Base-by-base conservation (phyloP, 2,797 vertebrate genomes). In the Sebastes kiyomatsui region DNA sequence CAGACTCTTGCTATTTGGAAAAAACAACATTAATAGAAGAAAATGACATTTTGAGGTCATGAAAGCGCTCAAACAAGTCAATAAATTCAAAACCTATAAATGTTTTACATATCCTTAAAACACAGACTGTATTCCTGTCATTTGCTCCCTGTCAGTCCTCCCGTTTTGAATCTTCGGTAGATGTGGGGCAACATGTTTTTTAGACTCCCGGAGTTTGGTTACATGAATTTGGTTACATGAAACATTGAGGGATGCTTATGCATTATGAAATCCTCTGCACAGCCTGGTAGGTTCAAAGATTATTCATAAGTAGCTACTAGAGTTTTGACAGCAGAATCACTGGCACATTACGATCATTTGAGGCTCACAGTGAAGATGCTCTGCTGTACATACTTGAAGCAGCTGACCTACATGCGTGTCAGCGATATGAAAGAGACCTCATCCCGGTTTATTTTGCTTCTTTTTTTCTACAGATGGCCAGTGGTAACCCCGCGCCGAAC, bases 241-340 rank as follows among this genome's bases (percentile, higher is more conserved):
- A 88, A 85, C 65, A 79, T 84, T 80, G 12, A 85, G 35, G 8
- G n/a, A 22, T 5, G 8, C 62, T 80, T 33, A 79, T 85, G 69
- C 78, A 86, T 90, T 86, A 81, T 87, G 77, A 65, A 90, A 66
- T 18, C 10, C 9, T 62, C 20, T 12, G 12, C 49, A 18, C 65
- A 58, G 61, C 42, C 64, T 55, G 74, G 72, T 68, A 3, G 16
- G 66, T 79, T 83, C 68, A 62, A 75, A 87, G 77, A 90, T 78
- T 20, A 67, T 83, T 90, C 56, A 58, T 49, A 62, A 90, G 77
- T 13, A 61, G 54, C 67, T 33, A 7, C 54, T 42, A 16, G 74
- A 69, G 72, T 59, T 84, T 75, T 82, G 69, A 83, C 72, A 54
- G 70, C 20, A 42, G 69, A 75, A 90, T 81, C 75, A 75, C 66